Evolutionary conservation across 2,888 invertebrate genomes (phyloP).

Genomic region (Xestobium rufovillosum): DNA sequence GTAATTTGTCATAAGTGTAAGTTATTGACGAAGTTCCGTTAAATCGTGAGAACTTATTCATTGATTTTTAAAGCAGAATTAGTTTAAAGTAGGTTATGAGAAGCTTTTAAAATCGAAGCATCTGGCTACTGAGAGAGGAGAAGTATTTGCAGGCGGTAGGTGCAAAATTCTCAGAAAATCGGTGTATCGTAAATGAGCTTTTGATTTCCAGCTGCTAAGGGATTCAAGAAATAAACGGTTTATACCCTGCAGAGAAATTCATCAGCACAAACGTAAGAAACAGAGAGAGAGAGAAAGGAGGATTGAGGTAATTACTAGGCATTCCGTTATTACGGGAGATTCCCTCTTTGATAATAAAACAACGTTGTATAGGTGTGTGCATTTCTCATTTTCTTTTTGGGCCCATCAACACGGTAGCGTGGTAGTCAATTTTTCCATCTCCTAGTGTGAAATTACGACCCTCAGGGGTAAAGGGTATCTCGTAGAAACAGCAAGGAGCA

Average conservation of each 20-base stretch:
- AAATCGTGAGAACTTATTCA: too few relatives aligned
- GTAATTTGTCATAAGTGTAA: too few relatives aligned
- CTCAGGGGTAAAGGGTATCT: slow-evolving; percentile 23
- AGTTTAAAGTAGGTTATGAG: too few relatives aligned
- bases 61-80: too few relatives aligned
- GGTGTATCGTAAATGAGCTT: slow-evolving; percentile 36
- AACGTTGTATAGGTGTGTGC: slow-evolving; percentile 18
- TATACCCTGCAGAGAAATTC: slow-evolving; percentile 29
- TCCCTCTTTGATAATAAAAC: slow-evolving; percentile 29
- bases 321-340: slow-evolving; percentile 27
- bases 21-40: too few relatives aligned
- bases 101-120: too few relatives aligned
- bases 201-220: slow-evolving; percentile 37
- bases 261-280: too few relatives aligned
- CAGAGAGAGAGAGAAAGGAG: too few relatives aligned
- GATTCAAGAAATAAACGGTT: slow-evolving; percentile 31
- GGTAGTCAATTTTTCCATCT: slow-evolving; percentile 28
- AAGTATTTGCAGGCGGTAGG: too few relatives aligned
- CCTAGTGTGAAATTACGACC: slow-evolving; percentile 24
- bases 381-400: slow-evolving; percentile 11
- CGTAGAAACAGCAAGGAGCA: slow-evolving; percentile 16
- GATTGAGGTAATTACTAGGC: slow-evolving; percentile 30
- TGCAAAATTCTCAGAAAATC: too few relatives aligned
- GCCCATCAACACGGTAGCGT: slow-evolving; percentile 20
- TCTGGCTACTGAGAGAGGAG: too few relatives aligned